Percentiles rank a stretch among this genome's conserved stretches.
Evolutionary conservation across 92 coral and sea anemone genomes (phyloP).

Genomic region (Palythoa heliodiscus): DNA sequence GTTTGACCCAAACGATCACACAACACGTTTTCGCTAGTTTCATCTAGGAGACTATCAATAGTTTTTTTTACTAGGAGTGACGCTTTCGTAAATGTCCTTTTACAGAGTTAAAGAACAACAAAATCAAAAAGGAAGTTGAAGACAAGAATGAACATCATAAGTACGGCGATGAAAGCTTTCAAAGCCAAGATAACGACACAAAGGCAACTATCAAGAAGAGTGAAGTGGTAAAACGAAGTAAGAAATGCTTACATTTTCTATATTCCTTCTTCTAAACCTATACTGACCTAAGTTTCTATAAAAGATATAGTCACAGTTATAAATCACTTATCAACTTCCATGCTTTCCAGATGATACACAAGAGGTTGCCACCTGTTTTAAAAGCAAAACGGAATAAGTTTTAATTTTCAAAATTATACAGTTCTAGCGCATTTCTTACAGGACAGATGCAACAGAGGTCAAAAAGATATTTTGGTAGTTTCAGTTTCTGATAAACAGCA

Average conservation of each 20-base stretch:
- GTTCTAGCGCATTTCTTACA: too few relatives aligned
- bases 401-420: too few relatives aligned
- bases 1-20: too few relatives aligned
- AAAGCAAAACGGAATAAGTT: too few relatives aligned
- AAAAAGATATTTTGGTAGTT: too few relatives aligned
- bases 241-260: neutral
- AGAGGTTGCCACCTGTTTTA: too few relatives aligned
- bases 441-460: too few relatives aligned
- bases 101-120: neutral
- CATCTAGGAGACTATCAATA: too few relatives aligned
- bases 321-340: neutral
- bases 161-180: neutral
- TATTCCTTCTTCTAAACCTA: neutral
- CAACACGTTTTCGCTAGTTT: too few relatives aligned
- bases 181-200: neutral
- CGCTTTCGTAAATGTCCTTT: neutral
- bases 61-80: too few relatives aligned
- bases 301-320: neutral
- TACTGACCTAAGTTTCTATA: neutral
- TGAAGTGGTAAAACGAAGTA: slow-evolving; percentile 61
- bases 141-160: neutral
- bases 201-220: neutral
- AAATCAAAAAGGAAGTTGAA: neutral
- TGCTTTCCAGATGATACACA: too few relatives aligned
- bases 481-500: too few relatives aligned